A percentile compares a stretch with the other conserved stretches of the same genome.
phyloP scores from a whole-genome alignment of 2,888 invertebrate species.

The Tenthredo mesomela region DNA sequence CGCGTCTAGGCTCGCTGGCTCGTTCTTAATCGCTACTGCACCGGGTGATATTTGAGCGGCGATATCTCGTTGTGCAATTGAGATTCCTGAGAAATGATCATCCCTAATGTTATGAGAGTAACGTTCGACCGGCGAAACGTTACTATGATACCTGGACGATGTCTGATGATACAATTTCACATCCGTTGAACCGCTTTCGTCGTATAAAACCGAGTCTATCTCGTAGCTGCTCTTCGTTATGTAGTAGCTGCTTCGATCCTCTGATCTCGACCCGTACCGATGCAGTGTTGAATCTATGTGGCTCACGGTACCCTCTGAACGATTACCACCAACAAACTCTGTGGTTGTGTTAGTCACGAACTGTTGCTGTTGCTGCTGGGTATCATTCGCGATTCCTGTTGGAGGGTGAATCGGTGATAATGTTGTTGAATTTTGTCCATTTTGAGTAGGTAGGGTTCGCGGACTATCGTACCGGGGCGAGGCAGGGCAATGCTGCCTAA shows the following conservation, averaged over 20 bases:
- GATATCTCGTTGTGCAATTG: slow-evolving; percentile 32
- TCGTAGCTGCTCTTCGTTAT: slow-evolving; percentile 37
- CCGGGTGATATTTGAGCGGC: slow-evolving; percentile 54
- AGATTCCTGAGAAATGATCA: slow-evolving; percentile 29
- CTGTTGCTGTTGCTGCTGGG: slow-evolving; percentile 34
- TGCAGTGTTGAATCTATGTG: slow-evolving; percentile 7
- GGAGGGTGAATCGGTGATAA: slow-evolving; percentile 56
- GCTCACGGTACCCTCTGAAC: slow-evolving; percentile 15
- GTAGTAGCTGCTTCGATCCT: slow-evolving; percentile 42
- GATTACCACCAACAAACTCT: slow-evolving; percentile 5
- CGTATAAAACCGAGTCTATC: slow-evolving; percentile 28
- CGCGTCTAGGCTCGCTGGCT: slow-evolving; percentile 73
- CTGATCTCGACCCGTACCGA: slow-evolving; percentile 33
- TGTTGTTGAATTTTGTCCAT: slow-evolving; percentile 50
- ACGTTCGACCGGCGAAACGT: slow-evolving; percentile 14
- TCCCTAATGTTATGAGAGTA: slow-evolving; percentile 21
- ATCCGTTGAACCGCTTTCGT: slow-evolving; percentile 18
- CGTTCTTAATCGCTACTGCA: slow-evolving; percentile 74
- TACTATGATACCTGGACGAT: slow-evolving; percentile 22
- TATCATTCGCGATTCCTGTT: slow-evolving; percentile 21
- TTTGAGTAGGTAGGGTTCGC: slow-evolving; percentile 8
- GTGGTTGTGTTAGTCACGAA: neutral
- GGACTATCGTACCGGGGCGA: slow-evolving; percentile 40
- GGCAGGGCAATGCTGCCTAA: slow-evolving; percentile 42
- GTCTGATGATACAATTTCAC: slow-evolving; percentile 23